Base-by-base conservation (phyloP, 2,113 vertebrate genomes). In the Cryptomyrus ogoouensis region DNA sequence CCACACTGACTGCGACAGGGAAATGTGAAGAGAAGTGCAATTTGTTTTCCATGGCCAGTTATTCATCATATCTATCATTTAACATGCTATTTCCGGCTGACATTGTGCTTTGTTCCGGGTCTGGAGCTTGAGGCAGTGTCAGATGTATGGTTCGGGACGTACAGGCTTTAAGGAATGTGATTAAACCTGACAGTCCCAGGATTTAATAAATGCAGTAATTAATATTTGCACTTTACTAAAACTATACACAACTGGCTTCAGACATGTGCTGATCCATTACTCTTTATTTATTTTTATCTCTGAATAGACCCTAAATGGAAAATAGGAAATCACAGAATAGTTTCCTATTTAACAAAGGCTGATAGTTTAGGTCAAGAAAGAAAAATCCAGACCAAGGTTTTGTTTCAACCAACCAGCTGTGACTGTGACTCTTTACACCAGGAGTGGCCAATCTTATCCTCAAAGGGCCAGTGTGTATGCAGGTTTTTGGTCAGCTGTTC, bases 161-260 rank as follows among this genome's bases (percentile, higher is more conserved):
- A 53, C 31, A 62, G 50, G 13, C 89, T 87, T 42, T 44, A 70
- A 89, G 90, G 5, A 27, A 84, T 91, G 31, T 62, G 90, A 92
- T 92, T 88, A 92, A 90, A 93, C 90, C 88, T 47, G 83, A 90
- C 91, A 90, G 91, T 88, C 90, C 88, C 84, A 88, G 47, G 90
- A 89, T 86, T 83, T 49, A 83, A 87, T 88, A 74, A 91, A 90
- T 91, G 89, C 70, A 90, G 91, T 92, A 92, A 92, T 92, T 92
- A 92, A 91, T 92, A 92, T 92, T 91, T 91, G 89, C 35, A 87
- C 87, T 89, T 88, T 85, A 87, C 27, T 85, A 88, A 86, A 62
- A 91, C 15, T 24, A 44, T 56, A 44, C 21, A 56, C 56, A 52
- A 74, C 83, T 89, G 49, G 88, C 17, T 87, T 91, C 62, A 85